These are phyloP conservation scores for Rhea pennata DNA, from an alignment of 2,113 vertebrate species.

Conservation along the genomic window DNA sequence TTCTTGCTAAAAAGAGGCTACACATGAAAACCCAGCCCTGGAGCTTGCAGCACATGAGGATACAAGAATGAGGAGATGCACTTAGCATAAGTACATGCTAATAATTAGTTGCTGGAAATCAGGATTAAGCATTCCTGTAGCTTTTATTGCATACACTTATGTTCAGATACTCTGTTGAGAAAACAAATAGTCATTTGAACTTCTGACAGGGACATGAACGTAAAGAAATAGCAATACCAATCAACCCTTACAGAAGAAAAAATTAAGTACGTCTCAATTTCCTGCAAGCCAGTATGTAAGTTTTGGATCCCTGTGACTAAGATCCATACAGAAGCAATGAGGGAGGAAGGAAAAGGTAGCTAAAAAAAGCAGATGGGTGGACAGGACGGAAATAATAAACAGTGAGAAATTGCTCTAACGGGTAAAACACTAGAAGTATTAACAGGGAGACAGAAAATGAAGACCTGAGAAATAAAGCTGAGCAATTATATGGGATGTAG, in stretches of 20 bases:
- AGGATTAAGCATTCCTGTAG: background rate
- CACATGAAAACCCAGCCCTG: background rate
- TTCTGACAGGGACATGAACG: background rate
- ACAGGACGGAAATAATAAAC: slow-evolving; percentile 9
- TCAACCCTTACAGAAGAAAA: background rate
- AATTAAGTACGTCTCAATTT: background rate
- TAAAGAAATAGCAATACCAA: background rate
- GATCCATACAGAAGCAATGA: background rate
- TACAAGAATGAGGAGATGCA: background rate
- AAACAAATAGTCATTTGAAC: background rate
- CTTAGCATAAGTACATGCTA: background rate
- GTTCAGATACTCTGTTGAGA: background rate
- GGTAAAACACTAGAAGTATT: background rate
- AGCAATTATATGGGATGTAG: background rate
- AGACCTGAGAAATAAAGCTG: background rate
- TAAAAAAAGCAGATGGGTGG: slow-evolving; percentile 12
- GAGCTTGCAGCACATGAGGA: background rate
- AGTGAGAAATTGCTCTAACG: background rate
- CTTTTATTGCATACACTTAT: background rate
- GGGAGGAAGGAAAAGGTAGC: slow-evolving; percentile 35
- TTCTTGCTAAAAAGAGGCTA: background rate
- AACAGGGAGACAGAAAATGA: background rate
- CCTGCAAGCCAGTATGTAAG: background rate
- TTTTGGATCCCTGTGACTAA: background rate
- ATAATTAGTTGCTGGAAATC: background rate